Conservation (phyloP, 2,113 vertebrate species). For the Bubo blakistoni region DNA sequence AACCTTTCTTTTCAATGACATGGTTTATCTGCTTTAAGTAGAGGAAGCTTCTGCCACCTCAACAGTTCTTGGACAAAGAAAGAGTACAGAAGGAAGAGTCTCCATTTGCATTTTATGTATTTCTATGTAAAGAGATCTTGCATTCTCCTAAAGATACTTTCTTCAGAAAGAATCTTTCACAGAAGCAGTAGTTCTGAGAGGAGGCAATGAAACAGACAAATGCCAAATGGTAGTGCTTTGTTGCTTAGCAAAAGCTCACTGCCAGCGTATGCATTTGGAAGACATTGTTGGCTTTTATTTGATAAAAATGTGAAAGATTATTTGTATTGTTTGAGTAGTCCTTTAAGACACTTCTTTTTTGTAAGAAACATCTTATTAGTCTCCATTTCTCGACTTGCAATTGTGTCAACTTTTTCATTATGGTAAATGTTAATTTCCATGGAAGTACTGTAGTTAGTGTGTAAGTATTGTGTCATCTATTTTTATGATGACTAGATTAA, state of each 20-base stretch:
- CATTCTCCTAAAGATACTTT: not conserved
- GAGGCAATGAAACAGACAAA: not conserved
- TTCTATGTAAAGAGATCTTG: not conserved
- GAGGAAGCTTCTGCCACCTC: not conserved
- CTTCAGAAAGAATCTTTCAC: not conserved
- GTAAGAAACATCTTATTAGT: not conserved
- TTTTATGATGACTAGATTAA: conserved; percentile 3
- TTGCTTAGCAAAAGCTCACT: not conserved
- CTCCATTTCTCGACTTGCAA: not conserved
- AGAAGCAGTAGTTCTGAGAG: not conserved
- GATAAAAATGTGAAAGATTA: not conserved
- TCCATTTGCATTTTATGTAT: not conserved
- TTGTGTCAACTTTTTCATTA: not conserved
- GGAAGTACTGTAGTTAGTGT: not conserved
- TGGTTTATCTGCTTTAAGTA: not conserved
- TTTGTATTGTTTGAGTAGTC: not conserved
- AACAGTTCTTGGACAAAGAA: not conserved
- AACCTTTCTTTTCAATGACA: not conserved
- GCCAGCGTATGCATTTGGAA: not conserved
- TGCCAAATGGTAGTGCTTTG: not conserved
- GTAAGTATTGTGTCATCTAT: not conserved
- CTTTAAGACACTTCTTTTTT: not conserved
- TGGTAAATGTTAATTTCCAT: not conserved
- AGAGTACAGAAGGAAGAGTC: not conserved
- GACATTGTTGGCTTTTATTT: not conserved